These are phyloP conservation scores for Troilus luridus DNA, from an alignment of 2,888 invertebrate species.

Conservation along the genomic window DNA sequence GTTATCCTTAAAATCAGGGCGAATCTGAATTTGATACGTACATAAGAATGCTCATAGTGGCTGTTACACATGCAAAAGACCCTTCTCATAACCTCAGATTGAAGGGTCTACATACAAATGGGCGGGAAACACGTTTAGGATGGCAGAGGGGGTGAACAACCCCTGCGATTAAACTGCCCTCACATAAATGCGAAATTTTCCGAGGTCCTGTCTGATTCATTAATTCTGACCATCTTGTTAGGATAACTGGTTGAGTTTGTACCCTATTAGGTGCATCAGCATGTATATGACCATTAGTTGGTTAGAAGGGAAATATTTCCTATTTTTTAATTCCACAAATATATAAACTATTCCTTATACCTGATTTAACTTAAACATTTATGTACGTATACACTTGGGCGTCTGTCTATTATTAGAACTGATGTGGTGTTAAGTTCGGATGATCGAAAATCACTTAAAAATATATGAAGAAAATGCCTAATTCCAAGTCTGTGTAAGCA, in stretches of 20 bases:
- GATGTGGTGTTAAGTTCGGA: no score
- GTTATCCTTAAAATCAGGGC: not conserved
- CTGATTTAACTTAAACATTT: no score
- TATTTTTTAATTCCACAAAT: not conserved
- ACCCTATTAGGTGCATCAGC: not conserved
- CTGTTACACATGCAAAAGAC: not conserved
- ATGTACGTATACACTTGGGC: no score
- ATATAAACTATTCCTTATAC: no score
- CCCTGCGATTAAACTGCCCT: slow-evolving; percentile 11
- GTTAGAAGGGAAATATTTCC: no score
- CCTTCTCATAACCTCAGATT: not conserved
- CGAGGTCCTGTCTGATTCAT: not conserved
- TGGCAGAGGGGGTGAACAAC: not conserved
- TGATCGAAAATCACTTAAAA: no score
- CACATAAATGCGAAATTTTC: not conserved
- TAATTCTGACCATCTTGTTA: slow-evolving; percentile 15
- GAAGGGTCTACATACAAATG: not conserved
- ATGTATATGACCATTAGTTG: not conserved
- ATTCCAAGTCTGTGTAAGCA: no score
- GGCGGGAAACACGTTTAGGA: slow-evolving; percentile 12
- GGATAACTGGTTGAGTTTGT: not conserved
- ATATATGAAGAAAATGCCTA: no score
- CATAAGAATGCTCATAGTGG: not conserved
- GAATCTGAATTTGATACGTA: not conserved
- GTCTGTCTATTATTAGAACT: no score